Evolutionary conservation across 2,888 invertebrate species (phyloP).

Genomic region (Frankliniella fusca): DNA sequence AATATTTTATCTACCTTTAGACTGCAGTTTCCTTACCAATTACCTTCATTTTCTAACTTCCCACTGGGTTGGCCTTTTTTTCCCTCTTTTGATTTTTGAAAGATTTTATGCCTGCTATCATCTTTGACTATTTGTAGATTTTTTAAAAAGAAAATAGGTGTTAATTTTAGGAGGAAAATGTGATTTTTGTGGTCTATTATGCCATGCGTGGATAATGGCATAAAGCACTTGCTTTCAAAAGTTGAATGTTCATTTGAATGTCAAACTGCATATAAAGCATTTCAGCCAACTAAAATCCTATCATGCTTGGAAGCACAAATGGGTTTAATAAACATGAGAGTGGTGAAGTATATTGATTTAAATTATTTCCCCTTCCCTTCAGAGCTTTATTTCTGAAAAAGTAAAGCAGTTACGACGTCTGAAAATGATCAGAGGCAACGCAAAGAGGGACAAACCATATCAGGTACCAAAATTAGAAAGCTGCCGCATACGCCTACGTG

Average conservation of each 20-base stretch:
- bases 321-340: not conserved
- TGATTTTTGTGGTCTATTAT: not conserved
- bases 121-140: not conserved
- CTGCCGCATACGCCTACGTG: too few species aligned
- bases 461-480: too few species aligned
- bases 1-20: not conserved
- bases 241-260: not conserved
- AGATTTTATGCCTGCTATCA: not conserved
- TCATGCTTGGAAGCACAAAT: not conserved
- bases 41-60: too few species aligned
- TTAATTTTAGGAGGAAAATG: not conserved
- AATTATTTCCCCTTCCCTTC: not conserved
- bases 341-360: not conserved
- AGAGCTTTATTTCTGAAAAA: not conserved
- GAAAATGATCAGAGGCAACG: too few species aligned
- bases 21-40: not conserved
- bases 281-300: not conserved
- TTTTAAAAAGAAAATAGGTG: not conserved
- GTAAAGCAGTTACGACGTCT: too few species aligned
- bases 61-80: too few species aligned
- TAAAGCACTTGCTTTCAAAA: not conserved
- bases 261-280: not conserved
- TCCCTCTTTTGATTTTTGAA: not conserved
- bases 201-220: not conserved
- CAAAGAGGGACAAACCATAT: too few species aligned